phyloP scores from a whole-genome alignment of 2,797 vertebrate genomes.

The Sebastes goodei region DNA sequence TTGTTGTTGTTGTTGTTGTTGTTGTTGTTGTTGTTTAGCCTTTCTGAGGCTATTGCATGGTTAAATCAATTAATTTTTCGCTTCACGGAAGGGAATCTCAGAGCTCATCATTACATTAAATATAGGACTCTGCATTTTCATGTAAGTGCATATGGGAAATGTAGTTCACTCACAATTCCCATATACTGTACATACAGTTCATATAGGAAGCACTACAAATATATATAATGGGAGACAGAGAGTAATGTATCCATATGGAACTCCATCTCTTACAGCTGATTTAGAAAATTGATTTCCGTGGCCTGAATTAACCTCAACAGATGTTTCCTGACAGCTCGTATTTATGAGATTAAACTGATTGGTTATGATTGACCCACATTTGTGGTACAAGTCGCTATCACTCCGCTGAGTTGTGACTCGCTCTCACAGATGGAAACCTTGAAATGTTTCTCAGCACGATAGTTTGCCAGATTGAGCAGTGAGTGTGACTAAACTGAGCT shows the following conservation, averaged over 20 bases:
- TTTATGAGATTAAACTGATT: background rate
- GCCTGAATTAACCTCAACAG: slow-evolving; percentile 4
- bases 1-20: no score
- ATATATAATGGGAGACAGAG: background rate
- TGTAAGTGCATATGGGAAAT: background rate
- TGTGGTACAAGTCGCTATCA: background rate
- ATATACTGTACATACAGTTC: background rate
- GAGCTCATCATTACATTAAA: background rate
- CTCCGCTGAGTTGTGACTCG: background rate
- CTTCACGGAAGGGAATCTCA: background rate
- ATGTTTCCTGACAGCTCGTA: background rate
- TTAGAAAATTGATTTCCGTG: background rate
- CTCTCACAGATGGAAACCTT: background rate
- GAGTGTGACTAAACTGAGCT: background rate
- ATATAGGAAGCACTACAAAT: background rate
- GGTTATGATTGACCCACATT: background rate
- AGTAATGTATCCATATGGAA: background rate
- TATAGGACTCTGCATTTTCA: background rate
- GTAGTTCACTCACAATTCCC: background rate
- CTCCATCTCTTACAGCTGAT: background rate
- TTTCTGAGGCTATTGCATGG: no score
- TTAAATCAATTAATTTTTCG: no score
- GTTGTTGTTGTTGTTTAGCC: no score
- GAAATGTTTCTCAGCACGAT: background rate
- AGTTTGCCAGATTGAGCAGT: background rate